Percentiles rank a stretch among this genome's conserved stretches.
Evolutionary conservation across 1,140 invertebrate genomes (phyloP).

Genomic region (Spodoptera litura): DNA sequence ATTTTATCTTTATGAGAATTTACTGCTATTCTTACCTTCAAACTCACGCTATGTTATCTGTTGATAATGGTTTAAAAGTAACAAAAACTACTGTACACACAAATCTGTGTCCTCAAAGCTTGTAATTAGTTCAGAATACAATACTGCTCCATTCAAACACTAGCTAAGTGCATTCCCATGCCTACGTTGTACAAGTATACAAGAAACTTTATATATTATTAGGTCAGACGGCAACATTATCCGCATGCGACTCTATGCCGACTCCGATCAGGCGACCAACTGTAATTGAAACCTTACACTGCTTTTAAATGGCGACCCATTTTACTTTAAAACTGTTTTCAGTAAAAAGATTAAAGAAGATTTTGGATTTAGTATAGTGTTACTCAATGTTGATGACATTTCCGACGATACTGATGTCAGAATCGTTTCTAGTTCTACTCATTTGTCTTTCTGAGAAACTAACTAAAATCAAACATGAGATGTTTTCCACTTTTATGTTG

Average conservation of each 20-base stretch:
- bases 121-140: no score
- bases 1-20: no score
- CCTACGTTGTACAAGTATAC: background rate
- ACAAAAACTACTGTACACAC: no score
- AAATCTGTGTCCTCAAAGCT: no score
- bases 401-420: background rate
- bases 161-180: constrained; percentile 18
- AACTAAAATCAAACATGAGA: background rate
- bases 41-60: no score
- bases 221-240: constrained; percentile 27
- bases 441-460: constrained; percentile 5
- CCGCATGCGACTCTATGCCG: constrained; percentile 23
- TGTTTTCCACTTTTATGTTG: background rate
- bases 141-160: background rate
- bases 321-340: constrained; percentile 10
- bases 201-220: constrained; percentile 17
- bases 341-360: constrained; percentile 14
- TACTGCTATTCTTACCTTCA: no score
- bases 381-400: constrained; percentile 13
- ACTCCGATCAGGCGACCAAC: background rate
- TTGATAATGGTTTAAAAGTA: no score
- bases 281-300: constrained; percentile 22
- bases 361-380: constrained; percentile 5
- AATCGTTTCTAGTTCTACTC: no score
- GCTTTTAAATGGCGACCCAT: constrained; percentile 17